Percentiles rank a stretch among this genome's conserved stretches.
These are phyloP conservation scores for Chesias legatella DNA, from an alignment of 2,888 invertebrate species.

Conservation along the genomic window DNA sequence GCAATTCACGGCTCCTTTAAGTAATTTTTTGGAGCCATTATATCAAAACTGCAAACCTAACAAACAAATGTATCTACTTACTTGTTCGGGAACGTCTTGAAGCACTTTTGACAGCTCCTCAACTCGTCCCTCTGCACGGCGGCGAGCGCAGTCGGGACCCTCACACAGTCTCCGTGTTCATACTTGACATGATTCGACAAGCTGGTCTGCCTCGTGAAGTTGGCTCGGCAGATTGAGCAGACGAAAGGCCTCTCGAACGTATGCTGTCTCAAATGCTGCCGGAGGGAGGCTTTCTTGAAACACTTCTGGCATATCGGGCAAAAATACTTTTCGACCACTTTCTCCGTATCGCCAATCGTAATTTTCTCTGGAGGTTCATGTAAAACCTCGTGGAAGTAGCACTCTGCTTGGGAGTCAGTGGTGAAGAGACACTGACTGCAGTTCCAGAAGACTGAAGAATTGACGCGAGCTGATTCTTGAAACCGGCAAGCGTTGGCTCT, in stretches of 20 bases:
- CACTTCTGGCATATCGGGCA: conserved; percentile 85
- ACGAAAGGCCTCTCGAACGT: conserved; percentile 86
- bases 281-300: conserved; percentile 83
- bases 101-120: conserved; percentile 47
- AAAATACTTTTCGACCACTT: conserved; percentile 69
- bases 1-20: too few relatives aligned
- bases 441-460: conserved; percentile 63
- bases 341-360: conserved; percentile 41
- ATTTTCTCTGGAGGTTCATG: conserved; percentile 74
- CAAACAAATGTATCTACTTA: conserved; percentile 42
- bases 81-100: conserved; percentile 49
- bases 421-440: conserved; percentile 83
- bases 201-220: conserved; percentile 84
- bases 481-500: conserved; percentile 80
- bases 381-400: conserved; percentile 86
- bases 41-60: too few relatives aligned
- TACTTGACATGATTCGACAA: conserved; percentile 81
- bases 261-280: conserved; percentile 86
- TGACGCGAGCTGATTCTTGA: conserved; percentile 35
- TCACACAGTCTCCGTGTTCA: conserved; percentile 62
- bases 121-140: conserved; percentile 34
- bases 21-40: too few relatives aligned
- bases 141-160: conserved; percentile 29
- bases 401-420: conserved; percentile 84
- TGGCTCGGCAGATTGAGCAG: conserved; percentile 82